Conservation (phyloP, 2,797 vertebrate genomes). For the Tachyglossus aculeatus region DNA sequence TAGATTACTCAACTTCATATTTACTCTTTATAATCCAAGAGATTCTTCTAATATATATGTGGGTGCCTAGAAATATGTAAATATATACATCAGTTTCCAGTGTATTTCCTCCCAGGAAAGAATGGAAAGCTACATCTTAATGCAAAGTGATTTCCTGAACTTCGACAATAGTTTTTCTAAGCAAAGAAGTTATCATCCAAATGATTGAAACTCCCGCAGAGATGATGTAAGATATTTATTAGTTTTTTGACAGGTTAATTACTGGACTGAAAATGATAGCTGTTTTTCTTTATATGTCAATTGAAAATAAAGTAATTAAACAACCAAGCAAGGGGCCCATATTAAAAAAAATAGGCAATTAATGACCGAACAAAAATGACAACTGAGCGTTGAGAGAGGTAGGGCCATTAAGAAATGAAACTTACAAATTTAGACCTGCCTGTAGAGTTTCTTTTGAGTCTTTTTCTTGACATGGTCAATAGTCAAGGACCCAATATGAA, state of each 20-base stretch:
- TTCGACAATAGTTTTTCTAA: conserved; percentile 14
- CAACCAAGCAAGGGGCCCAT: conserved; percentile 16
- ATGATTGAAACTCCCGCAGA: conserved; percentile 64
- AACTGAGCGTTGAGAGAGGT: background rate
- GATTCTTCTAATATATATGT: background rate
- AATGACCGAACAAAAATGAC: conserved; percentile 14
- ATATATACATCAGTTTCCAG: conserved; percentile 1
- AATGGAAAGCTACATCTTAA: conserved; percentile 18
- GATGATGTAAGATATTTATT: conserved; percentile 66
- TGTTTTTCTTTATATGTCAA: conserved; percentile 44
- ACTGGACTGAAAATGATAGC: conserved; percentile 53
- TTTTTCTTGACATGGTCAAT: background rate
- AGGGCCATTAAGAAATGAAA: background rate
- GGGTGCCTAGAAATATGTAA: background rate
- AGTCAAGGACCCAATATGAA: conserved; percentile 1
- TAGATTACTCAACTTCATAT: conserved; percentile 48
- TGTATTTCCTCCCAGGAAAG: background rate
- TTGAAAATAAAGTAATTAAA: conserved; percentile 48
- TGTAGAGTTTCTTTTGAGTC: conserved; percentile 18
- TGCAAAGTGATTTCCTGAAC: conserved; percentile 37
- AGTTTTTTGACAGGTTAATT: conserved; percentile 66
- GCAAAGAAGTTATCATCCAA: conserved; percentile 59
- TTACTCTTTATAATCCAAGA: conserved; percentile 30
- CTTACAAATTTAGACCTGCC: conserved; percentile 8
- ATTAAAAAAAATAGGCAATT: conserved; percentile 26